Evolutionary conservation across 2,113 vertebrate species (phyloP).

Genomic region (Mustelus asterias): DNA sequence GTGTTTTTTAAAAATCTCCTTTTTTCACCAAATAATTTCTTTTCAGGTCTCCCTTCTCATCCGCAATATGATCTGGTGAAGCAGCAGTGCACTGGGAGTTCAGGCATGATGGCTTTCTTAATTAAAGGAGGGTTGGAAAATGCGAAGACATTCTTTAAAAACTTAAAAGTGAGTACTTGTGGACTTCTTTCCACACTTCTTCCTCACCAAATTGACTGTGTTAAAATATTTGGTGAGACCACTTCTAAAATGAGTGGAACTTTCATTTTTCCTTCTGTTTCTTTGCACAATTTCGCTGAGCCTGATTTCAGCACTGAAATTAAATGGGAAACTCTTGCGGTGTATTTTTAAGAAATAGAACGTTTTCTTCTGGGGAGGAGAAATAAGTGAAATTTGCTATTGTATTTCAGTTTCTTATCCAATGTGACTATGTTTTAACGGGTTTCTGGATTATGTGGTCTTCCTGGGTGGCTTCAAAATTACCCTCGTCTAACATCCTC

Average conservation of each 20-base stretch:
- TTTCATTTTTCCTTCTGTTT: not conserved
- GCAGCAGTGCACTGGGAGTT: constrained; percentile 74
- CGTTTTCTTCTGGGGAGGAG: not conserved
- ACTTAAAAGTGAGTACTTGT: constrained; percentile 68
- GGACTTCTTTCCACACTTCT: not conserved
- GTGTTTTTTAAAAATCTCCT: not conserved
- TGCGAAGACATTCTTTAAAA: constrained; percentile 69
- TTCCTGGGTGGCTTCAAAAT: not conserved
- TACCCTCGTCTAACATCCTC: not conserved
- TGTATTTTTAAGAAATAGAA: not conserved
- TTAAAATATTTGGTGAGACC: not conserved
- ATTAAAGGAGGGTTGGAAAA: constrained; percentile 73
- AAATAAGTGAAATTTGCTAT: not conserved
- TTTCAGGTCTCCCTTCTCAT: constrained; percentile 77
- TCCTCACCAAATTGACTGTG: not conserved
- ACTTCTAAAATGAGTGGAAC: not conserved
- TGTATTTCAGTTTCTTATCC: not conserved
- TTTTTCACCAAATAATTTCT: not conserved
- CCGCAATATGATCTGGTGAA: constrained; percentile 73
- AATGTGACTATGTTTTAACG: not conserved
- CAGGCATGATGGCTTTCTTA: constrained; percentile 82
- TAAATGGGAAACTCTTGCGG: not conserved
- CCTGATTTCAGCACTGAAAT: not conserved
- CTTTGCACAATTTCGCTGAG: not conserved
- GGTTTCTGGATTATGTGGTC: not conserved